A percentile compares a stretch with the other conserved stretches of the same genome.
Evolutionary conservation across 2,113 vertebrate species (phyloP).

Genomic region (Tonatia bakeri): DNA sequence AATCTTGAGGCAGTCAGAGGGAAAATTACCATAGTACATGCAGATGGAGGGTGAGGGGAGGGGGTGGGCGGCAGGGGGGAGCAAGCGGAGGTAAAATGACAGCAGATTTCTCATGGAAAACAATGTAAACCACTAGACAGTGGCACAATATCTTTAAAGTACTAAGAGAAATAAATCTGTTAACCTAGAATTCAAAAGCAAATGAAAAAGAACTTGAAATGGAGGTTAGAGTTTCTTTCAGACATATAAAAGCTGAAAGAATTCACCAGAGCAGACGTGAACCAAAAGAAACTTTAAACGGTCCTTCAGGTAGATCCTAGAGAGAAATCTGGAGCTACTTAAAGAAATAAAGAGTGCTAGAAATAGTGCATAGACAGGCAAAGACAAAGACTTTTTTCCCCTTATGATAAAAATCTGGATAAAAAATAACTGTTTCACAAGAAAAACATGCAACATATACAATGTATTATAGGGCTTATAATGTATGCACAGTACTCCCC

Average conservation of each 20-base stretch:
- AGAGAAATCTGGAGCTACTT: not conserved
- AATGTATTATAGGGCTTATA: not conserved
- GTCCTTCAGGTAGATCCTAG: not conserved
- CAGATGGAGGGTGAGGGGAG: accelerated
- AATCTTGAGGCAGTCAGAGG: not conserved
- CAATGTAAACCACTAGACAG: not conserved
- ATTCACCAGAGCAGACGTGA: not conserved
- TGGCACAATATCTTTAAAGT: not conserved
- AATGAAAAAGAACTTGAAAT: not conserved
- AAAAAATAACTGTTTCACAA: not conserved
- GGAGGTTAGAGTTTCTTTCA: not conserved
- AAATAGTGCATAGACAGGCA: not conserved
- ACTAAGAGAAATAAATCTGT: not conserved
- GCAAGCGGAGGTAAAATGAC: not conserved
- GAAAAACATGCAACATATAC: not conserved
- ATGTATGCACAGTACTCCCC: no score
- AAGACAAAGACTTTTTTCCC: not conserved
- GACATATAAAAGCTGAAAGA: not conserved
- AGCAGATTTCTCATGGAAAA: not conserved
- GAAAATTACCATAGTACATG: not conserved
- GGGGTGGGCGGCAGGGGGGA: no score
- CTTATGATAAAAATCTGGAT: not conserved
- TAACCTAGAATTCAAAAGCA: not conserved
- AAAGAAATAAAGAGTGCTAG: not conserved
- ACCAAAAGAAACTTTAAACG: not conserved